Conservation (phyloP, 1,140 invertebrate species). For the Zaprionus capensis region DNA sequence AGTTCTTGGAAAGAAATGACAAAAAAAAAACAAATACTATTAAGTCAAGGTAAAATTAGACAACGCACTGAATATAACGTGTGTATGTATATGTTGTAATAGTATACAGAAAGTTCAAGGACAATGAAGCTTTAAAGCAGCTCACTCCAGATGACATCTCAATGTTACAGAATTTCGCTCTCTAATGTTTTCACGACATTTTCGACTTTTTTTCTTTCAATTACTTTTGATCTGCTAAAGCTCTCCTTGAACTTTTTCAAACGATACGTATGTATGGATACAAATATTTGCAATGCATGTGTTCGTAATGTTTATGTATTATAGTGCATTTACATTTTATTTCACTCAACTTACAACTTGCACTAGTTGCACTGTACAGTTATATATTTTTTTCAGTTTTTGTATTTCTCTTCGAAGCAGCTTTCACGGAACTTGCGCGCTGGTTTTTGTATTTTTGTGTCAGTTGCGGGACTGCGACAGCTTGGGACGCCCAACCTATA, state of each 20-base stretch:
- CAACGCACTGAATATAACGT: neutral
- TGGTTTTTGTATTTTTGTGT: constrained; percentile 35
- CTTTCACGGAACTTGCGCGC: constrained; percentile 47
- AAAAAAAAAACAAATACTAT: constrained; percentile 51
- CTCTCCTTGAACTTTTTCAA: constrained; percentile 13
- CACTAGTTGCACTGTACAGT: constrained; percentile 44
- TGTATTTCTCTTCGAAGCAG: constrained; percentile 47
- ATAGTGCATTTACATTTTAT: constrained; percentile 28
- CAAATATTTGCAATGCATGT: neutral
- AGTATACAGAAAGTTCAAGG: constrained; percentile 38
- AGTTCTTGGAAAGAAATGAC: constrained; percentile 38
- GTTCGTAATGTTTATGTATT: neutral
- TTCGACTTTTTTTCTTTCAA: constrained; percentile 21
- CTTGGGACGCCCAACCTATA: constrained; percentile 72
- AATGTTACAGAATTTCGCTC: constrained; percentile 33
- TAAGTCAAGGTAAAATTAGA: neutral
- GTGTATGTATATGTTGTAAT: neutral
- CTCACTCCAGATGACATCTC: constrained; percentile 31
- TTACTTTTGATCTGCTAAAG: constrained; percentile 16
- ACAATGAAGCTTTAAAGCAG: constrained; percentile 8
- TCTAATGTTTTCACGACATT: neutral
- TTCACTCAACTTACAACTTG: constrained; percentile 47
- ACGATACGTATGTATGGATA: neutral
- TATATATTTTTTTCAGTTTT: constrained; percentile 40
- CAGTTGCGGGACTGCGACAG: constrained; percentile 50